Evolutionary conservation across 2,113 vertebrate species (phyloP).

Genomic region (Bubo blakistoni): DNA sequence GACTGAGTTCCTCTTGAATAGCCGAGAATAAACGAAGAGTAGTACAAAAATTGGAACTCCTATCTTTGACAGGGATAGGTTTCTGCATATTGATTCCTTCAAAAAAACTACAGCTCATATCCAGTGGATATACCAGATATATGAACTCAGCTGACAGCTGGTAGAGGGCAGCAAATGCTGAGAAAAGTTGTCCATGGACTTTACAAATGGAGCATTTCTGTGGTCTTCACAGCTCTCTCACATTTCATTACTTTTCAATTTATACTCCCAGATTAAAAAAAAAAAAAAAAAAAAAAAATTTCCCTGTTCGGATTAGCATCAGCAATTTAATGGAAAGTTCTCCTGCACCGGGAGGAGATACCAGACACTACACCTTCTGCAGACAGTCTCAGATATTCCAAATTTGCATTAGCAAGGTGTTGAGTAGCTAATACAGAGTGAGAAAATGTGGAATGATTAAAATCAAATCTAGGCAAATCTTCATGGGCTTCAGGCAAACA

Average conservation of each 20-base stretch:
- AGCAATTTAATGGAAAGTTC: not conserved
- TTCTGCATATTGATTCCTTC: not conserved
- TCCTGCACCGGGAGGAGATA: not conserved
- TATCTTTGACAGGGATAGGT: not conserved
- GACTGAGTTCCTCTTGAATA: not conserved
- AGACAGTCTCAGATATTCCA: not conserved
- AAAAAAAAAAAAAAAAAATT: not conserved
- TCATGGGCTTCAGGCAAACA: not conserved
- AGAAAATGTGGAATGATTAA: not conserved
- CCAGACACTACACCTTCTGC: not conserved
- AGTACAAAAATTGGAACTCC: not conserved
- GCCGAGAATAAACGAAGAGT: not conserved
- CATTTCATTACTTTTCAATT: not conserved
- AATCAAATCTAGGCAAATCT: not conserved
- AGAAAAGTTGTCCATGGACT: not conserved
- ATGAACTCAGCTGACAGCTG: not conserved
- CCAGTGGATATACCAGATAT: accelerated
- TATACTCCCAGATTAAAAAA: not conserved
- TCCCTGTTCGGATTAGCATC: not conserved
- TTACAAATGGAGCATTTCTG: not conserved
- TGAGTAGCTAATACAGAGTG: not conserved
- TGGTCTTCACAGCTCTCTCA: not conserved
- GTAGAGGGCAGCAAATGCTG: not conserved
- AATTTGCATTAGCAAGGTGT: not conserved
- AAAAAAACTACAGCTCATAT: not conserved